Evolutionary conservation across 2,113 vertebrate species (phyloP).

Genomic region (Atlantisia rogersi): DNA sequence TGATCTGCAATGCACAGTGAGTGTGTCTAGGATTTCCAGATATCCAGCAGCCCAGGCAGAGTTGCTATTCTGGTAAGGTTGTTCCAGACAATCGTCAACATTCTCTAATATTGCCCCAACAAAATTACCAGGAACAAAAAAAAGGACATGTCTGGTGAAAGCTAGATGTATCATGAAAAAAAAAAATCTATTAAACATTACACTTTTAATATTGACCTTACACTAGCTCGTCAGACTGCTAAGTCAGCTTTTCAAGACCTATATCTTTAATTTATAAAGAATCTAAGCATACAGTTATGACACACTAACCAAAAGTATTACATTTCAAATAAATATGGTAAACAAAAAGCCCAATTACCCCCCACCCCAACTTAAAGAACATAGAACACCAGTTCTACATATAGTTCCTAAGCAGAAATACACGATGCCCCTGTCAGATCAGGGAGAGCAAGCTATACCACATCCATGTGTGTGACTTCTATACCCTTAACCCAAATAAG

Average conservation of each 20-base stretch:
- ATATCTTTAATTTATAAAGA: not conserved
- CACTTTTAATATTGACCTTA: not conserved
- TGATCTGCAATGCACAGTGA: not conserved
- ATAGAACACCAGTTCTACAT: not conserved
- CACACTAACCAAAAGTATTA: not conserved
- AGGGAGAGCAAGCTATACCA: not conserved
- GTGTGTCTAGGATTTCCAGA: conserved; percentile 9
- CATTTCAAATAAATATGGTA: not conserved
- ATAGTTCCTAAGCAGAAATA: not conserved
- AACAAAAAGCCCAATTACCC: not conserved
- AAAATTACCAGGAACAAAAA: not conserved
- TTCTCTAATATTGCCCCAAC: not conserved
- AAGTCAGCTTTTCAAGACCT: not conserved
- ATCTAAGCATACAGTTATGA: not conserved
- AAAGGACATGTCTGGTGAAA: not conserved
- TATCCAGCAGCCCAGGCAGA: conserved; percentile 11
- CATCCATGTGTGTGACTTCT: not conserved
- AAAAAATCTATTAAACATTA: not conserved
- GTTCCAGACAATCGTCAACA: not conserved
- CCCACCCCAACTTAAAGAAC: not conserved
- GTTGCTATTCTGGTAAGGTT: not conserved
- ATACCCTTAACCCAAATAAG: not conserved
- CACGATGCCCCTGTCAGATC: not conserved
- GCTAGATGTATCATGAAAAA: not conserved
- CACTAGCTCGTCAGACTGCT: not conserved